Evolutionary conservation across 2,113 vertebrate genomes (phyloP), one percentile per base, ranked within the genome.

Genomic region (Hystrix brachyura): DNA sequence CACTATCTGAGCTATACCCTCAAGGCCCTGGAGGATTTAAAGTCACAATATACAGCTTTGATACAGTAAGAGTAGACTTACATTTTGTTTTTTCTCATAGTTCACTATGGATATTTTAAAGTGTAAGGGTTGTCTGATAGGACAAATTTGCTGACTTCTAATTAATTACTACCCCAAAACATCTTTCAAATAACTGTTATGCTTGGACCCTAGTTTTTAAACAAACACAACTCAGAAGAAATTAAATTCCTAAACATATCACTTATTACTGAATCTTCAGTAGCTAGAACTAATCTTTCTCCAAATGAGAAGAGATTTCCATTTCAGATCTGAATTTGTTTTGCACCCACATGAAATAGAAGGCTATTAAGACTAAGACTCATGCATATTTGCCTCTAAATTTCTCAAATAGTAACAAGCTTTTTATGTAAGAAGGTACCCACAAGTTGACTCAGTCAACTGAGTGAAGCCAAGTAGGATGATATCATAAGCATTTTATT

Each of bases 61-160:
- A 29, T 57, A 48, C 34, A 43, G 27, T 91, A 60, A 21, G 15
- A 87, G 15, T 8, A 51, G 7, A 53, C 17, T 80, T 91, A 74
- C 43, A 6, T 46, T 83, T 86, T 83, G n/a, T 1, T 48, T 91
- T 59, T 71, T 15, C 12, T 81, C 4, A 85, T 59, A 71, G 43
- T 87, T 94, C 29, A 82, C 71, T 65, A 25, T 34, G 11, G 43
- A 38, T 88, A 32, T 91, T 94, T 95, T 92, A 81, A 93, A 94
- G 84, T 65, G 1, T 48, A 53, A 67, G 55, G 6, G 32, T 57
- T 82, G 23, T 74, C 85, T 80, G 53, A 60, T 34, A 86, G 51
- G 59, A 27, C 17, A 78, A 91, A 60, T 29, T 48, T 12, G 51
- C 53, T 48, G 82, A 64, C 51, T 83, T 91, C 57, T 67, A 94